These are phyloP conservation scores for Urocolius indicus DNA, from an alignment of 2,113 vertebrate genomes.

Conservation along the genomic window DNA sequence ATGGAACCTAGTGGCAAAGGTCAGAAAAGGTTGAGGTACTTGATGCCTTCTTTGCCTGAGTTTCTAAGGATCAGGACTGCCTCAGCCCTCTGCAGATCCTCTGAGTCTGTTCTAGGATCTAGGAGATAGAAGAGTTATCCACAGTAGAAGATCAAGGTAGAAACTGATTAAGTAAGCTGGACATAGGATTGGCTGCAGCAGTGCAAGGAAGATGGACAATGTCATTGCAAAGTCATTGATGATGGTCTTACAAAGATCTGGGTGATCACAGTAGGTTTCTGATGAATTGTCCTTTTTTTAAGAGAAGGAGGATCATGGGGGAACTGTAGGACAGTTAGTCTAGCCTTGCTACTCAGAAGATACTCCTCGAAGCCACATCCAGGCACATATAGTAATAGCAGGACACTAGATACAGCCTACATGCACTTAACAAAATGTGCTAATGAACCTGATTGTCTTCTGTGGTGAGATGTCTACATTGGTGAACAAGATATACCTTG, in stretches of 20 bases:
- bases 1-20: not conserved
- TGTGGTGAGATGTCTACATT: not conserved
- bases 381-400: not conserved
- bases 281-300: not conserved
- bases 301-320: accelerated
- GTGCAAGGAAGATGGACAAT: not conserved
- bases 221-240: not conserved
- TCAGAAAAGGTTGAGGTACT: not conserved
- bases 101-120: not conserved
- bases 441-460: not conserved
- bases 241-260: not conserved
- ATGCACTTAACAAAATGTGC: not conserved
- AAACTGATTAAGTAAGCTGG: not conserved
- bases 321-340: not conserved
- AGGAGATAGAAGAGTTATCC: not conserved
- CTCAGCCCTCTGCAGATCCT: not conserved
- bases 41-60: not conserved
- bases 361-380: not conserved
- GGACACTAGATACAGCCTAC: not conserved
- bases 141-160: not conserved
- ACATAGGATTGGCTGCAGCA: not conserved
- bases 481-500: not conserved
- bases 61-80: not conserved
- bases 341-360: not conserved
- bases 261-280: not conserved